Evolutionary conservation across 2,888 invertebrate genomes (phyloP).

Genomic region (Pachymerium ferrugineum): DNA sequence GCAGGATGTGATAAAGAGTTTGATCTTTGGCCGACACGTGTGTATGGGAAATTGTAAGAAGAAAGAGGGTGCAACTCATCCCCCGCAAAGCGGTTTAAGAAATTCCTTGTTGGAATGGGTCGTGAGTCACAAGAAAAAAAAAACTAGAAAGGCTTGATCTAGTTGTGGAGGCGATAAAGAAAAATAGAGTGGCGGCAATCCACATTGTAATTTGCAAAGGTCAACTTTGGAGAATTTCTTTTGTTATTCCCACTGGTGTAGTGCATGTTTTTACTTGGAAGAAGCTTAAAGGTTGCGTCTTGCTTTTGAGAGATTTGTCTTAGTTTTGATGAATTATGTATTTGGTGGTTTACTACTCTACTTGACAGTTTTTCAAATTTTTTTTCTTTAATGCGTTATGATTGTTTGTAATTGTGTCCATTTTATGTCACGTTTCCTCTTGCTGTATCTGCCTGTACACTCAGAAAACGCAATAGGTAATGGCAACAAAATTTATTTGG

Average conservation of each 20-base stretch:
- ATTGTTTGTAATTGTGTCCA: too few species aligned
- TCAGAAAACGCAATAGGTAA: too few species aligned
- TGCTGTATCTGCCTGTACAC: too few species aligned
- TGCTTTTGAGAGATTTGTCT: too few species aligned
- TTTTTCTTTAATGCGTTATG: too few species aligned
- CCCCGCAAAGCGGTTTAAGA: slow-evolving; percentile 8
- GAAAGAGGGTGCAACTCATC: background rate
- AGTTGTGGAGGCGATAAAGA: background rate
- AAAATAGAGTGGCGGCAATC: background rate
- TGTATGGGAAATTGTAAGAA: background rate
- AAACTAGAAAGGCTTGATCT: background rate
- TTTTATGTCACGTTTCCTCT: too few species aligned
- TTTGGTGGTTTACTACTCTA: too few species aligned
- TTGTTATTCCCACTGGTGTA: background rate
- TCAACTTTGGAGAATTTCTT: background rate
- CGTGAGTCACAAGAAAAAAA: background rate
- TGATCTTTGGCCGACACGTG: slow-evolving; percentile 11
- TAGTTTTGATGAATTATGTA: too few species aligned
- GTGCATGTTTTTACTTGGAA: background rate
- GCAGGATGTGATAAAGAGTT: background rate
- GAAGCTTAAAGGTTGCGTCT: too few species aligned
- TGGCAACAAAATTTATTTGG: too few species aligned
- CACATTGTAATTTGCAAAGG: background rate
- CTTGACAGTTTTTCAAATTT: too few species aligned
- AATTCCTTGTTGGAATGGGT: background rate